Conservation (phyloP, 2,797 vertebrate species). For the Acipenser ruthenus region DNA sequence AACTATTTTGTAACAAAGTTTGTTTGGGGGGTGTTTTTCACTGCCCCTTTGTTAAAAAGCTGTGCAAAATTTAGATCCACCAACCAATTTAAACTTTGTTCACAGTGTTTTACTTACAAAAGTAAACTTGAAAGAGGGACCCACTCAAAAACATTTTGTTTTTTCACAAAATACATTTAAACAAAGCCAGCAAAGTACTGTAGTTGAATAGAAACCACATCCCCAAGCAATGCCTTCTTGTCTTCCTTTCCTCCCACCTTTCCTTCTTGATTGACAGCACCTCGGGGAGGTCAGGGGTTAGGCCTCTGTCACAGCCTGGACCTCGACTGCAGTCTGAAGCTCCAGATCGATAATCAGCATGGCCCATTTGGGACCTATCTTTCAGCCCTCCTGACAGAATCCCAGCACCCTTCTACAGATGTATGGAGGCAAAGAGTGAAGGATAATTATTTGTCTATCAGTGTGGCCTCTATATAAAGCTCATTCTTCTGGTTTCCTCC, state of each 20-base stretch:
- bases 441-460: slow-evolving; percentile 26
- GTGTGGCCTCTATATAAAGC: slow-evolving; percentile 17
- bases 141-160: too few relatives aligned
- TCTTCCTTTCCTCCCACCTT: slow-evolving; percentile 21
- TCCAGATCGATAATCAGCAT: slow-evolving; percentile 22
- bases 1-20: too few relatives aligned
- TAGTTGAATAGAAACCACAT: background rate
- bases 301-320: slow-evolving; percentile 22
- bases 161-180: too few relatives aligned
- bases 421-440: slow-evolving; percentile 11
- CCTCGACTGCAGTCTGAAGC: slow-evolving; percentile 17
- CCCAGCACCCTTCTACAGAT: slow-evolving; percentile 23
- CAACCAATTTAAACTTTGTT: too few relatives aligned
- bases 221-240: background rate
- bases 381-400: slow-evolving; percentile 37
- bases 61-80: too few relatives aligned
- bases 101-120: too few relatives aligned
- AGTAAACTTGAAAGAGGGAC: too few relatives aligned
- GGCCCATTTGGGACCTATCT: slow-evolving; percentile 36
- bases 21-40: too few relatives aligned
- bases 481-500: background rate
- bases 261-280: slow-evolving; percentile 33
- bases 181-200: background rate
- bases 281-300: slow-evolving; percentile 14
- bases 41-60: too few relatives aligned